Conservation (phyloP, 2,113 vertebrate species). For the Rattus norvegicus region DNA sequence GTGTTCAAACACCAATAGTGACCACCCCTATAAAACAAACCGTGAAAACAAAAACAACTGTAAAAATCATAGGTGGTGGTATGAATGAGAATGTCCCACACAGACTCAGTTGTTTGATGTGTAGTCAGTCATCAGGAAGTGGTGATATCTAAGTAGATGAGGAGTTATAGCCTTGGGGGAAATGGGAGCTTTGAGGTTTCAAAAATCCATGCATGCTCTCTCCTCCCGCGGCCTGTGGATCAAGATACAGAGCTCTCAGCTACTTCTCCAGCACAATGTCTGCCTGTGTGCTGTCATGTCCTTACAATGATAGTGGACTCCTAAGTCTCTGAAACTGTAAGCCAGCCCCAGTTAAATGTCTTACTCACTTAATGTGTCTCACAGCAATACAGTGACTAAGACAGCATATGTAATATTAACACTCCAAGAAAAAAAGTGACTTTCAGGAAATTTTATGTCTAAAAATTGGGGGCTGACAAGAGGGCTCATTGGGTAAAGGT, state of each 20-base stretch:
- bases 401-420: neutral
- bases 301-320: too few species aligned
- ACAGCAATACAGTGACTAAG: neutral
- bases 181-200: neutral
- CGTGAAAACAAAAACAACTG: neutral
- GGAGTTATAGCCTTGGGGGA: neutral
- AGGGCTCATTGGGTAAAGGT: neutral
- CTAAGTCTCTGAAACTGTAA: neutral
- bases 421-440: constrained; percentile 21
- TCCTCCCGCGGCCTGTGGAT: neutral
- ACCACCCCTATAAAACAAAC: neutral
- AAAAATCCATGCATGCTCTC: neutral
- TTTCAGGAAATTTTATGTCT: neutral
- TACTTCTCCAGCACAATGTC: too few species aligned
- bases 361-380: neutral
- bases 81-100: neutral
- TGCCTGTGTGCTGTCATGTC: too few species aligned
- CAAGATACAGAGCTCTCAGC: neutral
- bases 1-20: neutral
- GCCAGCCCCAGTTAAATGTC: neutral
- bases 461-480: neutral
- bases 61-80: neutral
- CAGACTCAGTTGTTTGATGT: neutral
- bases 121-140: neutral
- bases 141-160: neutral